A percentile compares a stretch with the other conserved stretches of the same genome.
Conservation (phyloP, 2,113 vertebrate species). For the Pantherophis guttatus region DNA sequence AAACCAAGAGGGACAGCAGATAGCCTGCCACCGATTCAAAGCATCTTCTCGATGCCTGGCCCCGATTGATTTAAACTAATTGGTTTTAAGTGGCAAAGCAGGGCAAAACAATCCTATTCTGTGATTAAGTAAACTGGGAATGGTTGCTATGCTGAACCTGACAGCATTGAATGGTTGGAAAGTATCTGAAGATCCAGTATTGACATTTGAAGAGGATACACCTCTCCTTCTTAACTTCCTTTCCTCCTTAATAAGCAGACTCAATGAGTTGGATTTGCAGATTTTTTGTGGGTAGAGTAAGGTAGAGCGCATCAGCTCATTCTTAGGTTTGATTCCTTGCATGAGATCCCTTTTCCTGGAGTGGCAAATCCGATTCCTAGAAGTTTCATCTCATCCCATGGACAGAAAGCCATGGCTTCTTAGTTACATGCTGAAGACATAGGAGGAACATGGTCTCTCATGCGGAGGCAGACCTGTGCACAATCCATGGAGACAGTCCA, state of each 20-base stretch:
- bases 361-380: not conserved
- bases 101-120: not conserved
- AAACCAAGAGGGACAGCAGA: not conserved
- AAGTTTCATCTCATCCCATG: not conserved
- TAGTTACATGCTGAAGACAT: not conserved
- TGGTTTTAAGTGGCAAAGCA: not conserved
- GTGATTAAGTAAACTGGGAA: not conserved
- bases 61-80: not conserved
- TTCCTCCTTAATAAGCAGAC: not conserved
- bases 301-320: not conserved
- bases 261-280: not conserved
- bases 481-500: not conserved
- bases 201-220: not conserved
- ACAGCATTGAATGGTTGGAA: not conserved
- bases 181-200: not conserved
- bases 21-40: not conserved
- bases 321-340: not conserved
- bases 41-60: not conserved
- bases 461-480: not conserved
- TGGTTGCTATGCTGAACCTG: not conserved
- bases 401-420: not conserved
- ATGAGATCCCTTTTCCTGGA: not conserved
- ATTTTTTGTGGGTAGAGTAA: not conserved
- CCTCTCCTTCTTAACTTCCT: not conserved
- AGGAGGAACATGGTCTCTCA: not conserved